phyloP scores from a whole-genome alignment of 2,797 vertebrate genomes.

The Sternarchorhynchus goeldii region DNA sequence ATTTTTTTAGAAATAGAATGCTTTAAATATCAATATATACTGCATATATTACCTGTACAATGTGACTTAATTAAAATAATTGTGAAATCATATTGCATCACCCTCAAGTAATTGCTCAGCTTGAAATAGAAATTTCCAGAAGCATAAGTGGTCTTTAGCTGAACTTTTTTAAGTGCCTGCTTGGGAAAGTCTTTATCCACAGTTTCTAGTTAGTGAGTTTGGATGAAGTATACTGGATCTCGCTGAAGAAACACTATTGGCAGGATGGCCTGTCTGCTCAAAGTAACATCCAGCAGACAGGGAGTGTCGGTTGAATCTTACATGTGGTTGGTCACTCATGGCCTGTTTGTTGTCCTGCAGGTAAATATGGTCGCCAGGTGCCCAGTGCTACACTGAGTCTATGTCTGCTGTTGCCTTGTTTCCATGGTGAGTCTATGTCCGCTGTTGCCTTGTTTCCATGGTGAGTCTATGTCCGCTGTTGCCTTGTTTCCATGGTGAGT shows the following conservation, averaged over 20 bases:
- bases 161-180: neutral
- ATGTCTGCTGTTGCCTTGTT: conserved; percentile 25
- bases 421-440: conserved; percentile 26
- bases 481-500: conserved; percentile 18
- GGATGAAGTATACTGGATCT: conserved; percentile 20
- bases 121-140: neutral
- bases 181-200: neutral
- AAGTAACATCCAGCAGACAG: neutral
- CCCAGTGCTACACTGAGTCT: neutral
- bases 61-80: neutral
- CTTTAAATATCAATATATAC: conserved; percentile 25
- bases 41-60: neutral
- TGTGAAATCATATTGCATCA: neutral
- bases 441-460: conserved; percentile 31
- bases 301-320: neutral
- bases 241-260: neutral
- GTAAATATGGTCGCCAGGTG: conserved; percentile 1
- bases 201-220: conserved; percentile 22
- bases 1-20: conserved; percentile 4
- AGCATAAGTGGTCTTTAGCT: neutral
- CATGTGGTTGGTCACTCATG: neutral
- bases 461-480: conserved; percentile 45
- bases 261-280: neutral
- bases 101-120: neutral
- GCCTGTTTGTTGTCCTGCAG: conserved; percentile 14